Conservation (phyloP, 92 coral and sea anemone species). For the Muricea muricata region DNA sequence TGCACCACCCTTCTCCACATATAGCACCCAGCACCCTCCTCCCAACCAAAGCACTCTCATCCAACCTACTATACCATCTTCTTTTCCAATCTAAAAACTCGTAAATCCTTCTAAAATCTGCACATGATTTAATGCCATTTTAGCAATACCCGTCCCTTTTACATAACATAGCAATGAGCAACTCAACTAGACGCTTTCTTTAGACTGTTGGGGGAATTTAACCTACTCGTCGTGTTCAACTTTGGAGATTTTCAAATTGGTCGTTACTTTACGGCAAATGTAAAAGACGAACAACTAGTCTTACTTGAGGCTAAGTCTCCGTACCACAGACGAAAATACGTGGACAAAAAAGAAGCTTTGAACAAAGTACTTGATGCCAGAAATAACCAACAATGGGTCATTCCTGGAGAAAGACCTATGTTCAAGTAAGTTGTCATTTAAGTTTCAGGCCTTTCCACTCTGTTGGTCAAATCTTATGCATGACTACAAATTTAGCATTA, state of each 20-base stretch:
- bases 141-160: too few relatives aligned
- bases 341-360: constrained; percentile 62
- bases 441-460: too few relatives aligned
- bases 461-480: not conserved
- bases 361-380: constrained; percentile 54
- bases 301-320: constrained; percentile 75
- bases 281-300: constrained; percentile 68
- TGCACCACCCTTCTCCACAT: too few relatives aligned
- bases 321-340: constrained; percentile 63
- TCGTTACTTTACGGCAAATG: constrained; percentile 70
- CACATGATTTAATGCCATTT: too few relatives aligned
- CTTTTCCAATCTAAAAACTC: too few relatives aligned
- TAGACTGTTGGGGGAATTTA: constrained; percentile 82
- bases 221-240: constrained; percentile 77
- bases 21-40: too few relatives aligned
- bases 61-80: too few relatives aligned
- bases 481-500: too few relatives aligned
- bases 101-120: too few relatives aligned
- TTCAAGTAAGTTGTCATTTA: constrained; percentile 39
- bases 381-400: constrained; percentile 73
- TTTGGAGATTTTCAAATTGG: constrained; percentile 94
- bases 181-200: not conserved
- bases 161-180: not conserved
- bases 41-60: too few relatives aligned
- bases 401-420: constrained; percentile 94